Conservation (phyloP, 2,888 invertebrate genomes). For the Apotomis turbidana region DNA sequence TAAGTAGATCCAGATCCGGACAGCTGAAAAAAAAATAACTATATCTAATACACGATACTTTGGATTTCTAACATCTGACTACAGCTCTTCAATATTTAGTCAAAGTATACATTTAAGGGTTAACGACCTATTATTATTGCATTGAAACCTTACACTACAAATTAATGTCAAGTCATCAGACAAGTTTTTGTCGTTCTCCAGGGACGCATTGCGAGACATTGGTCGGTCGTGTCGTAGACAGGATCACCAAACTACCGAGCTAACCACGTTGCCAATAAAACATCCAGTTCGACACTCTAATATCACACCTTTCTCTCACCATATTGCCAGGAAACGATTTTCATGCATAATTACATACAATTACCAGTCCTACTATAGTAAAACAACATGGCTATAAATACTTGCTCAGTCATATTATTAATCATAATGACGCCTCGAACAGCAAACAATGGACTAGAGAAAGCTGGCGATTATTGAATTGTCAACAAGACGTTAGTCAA, state of each 20-base stretch:
- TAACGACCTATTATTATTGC: too few species aligned
- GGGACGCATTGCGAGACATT: too few species aligned
- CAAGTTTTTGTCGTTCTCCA: too few species aligned
- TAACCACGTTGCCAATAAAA: not conserved
- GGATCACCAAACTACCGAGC: not conserved
- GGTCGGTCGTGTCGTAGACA: too few species aligned
- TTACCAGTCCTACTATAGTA: conserved; percentile 1
- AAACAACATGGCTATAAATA: conserved; percentile 9
- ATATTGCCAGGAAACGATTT: not conserved
- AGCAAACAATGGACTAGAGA: conserved; percentile 32
- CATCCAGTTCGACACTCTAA: not conserved
- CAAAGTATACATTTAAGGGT: too few species aligned
- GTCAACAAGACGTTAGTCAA: conserved; percentile 15
- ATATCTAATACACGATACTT: too few species aligned
- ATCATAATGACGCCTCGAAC: conserved; percentile 18
- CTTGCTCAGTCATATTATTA: conserved; percentile 4
- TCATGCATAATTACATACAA: not conserved
- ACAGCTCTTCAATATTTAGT: too few species aligned
- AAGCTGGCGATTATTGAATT: conserved; percentile 30
- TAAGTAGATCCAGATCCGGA: too few species aligned
- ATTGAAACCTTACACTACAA: too few species aligned
- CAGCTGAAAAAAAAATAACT: too few species aligned
- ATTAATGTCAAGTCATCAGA: too few species aligned
- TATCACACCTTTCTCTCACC: not conserved
- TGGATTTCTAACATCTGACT: too few species aligned